Evolutionary conservation across 1,140 invertebrate species (phyloP).

Genomic region (Macrobrachium nipponense): DNA sequence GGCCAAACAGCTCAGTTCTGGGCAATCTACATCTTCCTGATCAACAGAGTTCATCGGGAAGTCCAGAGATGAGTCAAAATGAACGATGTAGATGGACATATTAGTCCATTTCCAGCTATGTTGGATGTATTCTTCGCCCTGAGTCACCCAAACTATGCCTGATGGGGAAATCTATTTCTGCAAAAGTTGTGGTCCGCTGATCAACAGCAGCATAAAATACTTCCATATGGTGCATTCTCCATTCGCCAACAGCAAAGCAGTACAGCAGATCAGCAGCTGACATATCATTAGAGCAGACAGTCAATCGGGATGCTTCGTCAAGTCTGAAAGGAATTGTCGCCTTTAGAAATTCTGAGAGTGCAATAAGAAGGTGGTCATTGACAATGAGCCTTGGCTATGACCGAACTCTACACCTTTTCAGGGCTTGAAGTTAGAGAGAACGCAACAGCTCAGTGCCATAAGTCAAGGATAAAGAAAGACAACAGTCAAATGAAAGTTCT

Average conservation of each 20-base stretch:
- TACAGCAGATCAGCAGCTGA: neutral
- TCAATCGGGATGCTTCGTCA: constrained; percentile 10
- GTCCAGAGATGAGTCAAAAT: constrained; percentile 13
- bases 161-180: constrained; percentile 6
- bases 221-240: too few species aligned
- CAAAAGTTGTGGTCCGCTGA: constrained; percentile 15
- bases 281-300: constrained; percentile 4
- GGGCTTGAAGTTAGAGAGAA: too few species aligned
- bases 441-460: too few species aligned
- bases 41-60: constrained; percentile 4
- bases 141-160: neutral
- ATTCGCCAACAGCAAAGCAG: too few species aligned
- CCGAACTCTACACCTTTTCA: too few species aligned
- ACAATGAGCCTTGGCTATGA: too few species aligned
- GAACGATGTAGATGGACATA: constrained; percentile 9
- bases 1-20: constrained; percentile 24
- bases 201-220: neutral
- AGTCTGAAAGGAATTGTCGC: constrained; percentile 15
- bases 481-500: too few species aligned
- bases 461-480: too few species aligned
- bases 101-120: neutral
- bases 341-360: neutral
- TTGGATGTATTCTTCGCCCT: constrained; percentile 14
- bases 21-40: neutral
- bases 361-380: too few species aligned